Base-by-base conservation (phyloP, 2,888 invertebrate genomes). In the Macaria liturata region DNA sequence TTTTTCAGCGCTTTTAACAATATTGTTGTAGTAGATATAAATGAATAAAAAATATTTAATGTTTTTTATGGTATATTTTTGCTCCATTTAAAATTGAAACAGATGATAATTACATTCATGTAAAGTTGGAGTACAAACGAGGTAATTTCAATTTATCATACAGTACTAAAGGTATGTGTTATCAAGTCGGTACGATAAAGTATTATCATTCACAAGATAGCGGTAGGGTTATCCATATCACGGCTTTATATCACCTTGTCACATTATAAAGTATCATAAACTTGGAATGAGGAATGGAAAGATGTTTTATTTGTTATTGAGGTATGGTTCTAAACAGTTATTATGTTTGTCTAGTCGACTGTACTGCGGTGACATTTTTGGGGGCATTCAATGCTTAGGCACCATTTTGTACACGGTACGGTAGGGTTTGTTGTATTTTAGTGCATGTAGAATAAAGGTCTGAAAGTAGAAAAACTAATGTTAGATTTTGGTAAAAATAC, bases 181-280 rank as follows among this genome's bases (percentile, higher is more conserved):
- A 83, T 83, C 83, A 78, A 76, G 74, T 75, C 74, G 74, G 74
- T 76, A 71, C 65, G 83, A 83, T 83, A 83, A 81, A 78, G 51
- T 60, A 82, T 79, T 81, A 82, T 81, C 81, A 76, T 78, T 72
- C 72, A 52, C 65, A 59, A 70, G 83, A 83, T 84, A 83, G 62
- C 72, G 64, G 66, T 37, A 44, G 47, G 50, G 47, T 51, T 54
- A 49, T 9, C 59, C 65, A 54, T 55, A 67, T 59, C 61, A 57
- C 54, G 53, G 42, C 39, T 1, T 46, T 32, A 39, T 51, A 34
- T 9, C 9, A 40, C 55, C 34, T 49, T 55, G 52, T 60, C 59
- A 31, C 45, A 6, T 2, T 52, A 37, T 49, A 60, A 60, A 30
- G 49, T 48, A 40, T 40, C 48, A 42, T 40, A 31, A 34, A 32